Conservation (phyloP, 2,113 vertebrate genomes). For the Stegostoma tigrinum region DNA sequence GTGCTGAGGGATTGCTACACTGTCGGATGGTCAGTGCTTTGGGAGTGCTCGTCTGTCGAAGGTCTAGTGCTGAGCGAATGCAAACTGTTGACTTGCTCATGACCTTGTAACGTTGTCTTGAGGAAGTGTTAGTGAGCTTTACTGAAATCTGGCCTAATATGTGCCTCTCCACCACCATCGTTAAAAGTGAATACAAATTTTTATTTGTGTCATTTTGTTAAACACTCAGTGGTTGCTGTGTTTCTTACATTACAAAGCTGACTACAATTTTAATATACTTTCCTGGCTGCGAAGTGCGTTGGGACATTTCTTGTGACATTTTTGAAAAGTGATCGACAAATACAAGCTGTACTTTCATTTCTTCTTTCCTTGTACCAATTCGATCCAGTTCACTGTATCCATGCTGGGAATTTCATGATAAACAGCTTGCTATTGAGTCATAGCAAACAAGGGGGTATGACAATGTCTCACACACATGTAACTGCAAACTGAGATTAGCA, state of each 20-base stretch:
- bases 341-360: neutral
- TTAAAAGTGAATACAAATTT: neutral
- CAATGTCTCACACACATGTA: neutral
- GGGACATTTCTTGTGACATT: neutral
- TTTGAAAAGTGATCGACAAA: too few relatives aligned
- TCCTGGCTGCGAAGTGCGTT: neutral
- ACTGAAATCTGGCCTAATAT: neutral
- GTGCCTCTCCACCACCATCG: neutral
- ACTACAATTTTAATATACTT: neutral
- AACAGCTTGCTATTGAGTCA: too few relatives aligned
- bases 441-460: neutral
- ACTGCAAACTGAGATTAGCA: neutral
- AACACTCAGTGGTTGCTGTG: neutral
- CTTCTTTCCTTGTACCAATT: neutral
- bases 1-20: too few relatives aligned
- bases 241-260: neutral
- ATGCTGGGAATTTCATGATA: neutral
- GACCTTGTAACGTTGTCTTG: too few relatives aligned
- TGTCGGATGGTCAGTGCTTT: too few relatives aligned
- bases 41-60: too few relatives aligned
- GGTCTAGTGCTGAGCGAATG: too few relatives aligned
- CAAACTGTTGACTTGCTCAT: too few relatives aligned
- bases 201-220: neutral
- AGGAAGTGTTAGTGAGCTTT: too few relatives aligned
- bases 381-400: too few relatives aligned